These are phyloP conservation scores for Cichladusa arquata DNA, from an alignment of 2,113 vertebrate species.

Conservation along the genomic window DNA sequence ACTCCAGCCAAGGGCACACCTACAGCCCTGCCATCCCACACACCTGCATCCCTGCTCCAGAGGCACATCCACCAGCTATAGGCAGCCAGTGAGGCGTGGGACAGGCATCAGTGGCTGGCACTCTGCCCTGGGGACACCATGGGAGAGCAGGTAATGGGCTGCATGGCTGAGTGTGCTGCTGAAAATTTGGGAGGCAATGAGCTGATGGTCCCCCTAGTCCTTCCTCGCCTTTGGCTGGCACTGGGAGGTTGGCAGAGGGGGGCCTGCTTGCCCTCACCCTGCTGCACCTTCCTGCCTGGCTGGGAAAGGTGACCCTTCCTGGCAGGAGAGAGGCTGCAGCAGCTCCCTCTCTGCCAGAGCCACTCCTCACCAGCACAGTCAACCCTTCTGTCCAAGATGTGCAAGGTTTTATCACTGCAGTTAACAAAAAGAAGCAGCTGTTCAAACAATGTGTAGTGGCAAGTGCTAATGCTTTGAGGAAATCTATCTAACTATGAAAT, in stretches of 20 bases:
- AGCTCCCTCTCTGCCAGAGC: not conserved
- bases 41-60: not conserved
- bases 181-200: not conserved
- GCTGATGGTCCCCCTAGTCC: not conserved
- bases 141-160: not conserved
- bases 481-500: not conserved
- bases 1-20: not conserved
- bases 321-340: not conserved
- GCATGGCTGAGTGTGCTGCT: not conserved
- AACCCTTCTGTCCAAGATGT: not conserved
- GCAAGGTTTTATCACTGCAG: not conserved
- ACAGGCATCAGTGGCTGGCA: fast-evolving
- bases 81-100: not conserved
- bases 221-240: not conserved
- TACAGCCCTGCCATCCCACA: too few relatives aligned
- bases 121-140: not conserved
- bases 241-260: not conserved
- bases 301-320: slow-evolving; percentile 38
- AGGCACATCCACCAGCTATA: not conserved
- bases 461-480: not conserved
- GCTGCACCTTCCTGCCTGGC: not conserved
- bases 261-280: not conserved
- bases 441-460: not conserved
- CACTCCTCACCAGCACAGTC: not conserved
- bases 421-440: not conserved